Evolutionary conservation across 2,113 vertebrate species (phyloP).

Genomic region (Passer montanus): DNA sequence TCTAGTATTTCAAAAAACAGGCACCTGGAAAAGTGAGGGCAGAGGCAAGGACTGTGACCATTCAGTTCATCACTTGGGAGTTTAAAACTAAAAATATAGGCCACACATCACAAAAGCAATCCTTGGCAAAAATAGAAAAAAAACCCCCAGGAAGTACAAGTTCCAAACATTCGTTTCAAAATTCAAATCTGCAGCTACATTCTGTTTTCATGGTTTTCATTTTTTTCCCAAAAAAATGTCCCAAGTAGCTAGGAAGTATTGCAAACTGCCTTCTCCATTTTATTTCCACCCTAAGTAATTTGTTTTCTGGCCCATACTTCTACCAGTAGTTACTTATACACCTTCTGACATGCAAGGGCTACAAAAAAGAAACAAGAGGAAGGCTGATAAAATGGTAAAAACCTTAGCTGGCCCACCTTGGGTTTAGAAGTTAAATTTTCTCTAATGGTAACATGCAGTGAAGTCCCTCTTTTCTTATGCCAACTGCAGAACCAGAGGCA

Average conservation of each 20-base stretch:
- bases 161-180: background rate
- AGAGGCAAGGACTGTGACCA: background rate
- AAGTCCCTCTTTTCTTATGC: background rate
- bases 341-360: background rate
- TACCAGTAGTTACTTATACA: background rate
- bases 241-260: background rate
- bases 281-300: background rate
- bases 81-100: background rate
- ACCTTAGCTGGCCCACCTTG: background rate
- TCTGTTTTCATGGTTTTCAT: background rate
- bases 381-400: background rate
- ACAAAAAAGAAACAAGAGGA: background rate
- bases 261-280: background rate
- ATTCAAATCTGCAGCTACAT: background rate
- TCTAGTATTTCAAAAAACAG: background rate
- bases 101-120: background rate
- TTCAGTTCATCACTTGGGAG: background rate
- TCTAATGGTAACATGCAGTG: background rate
- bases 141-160: accelerated
- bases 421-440: background rate
- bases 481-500: background rate
- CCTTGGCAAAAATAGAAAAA: background rate
- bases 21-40: background rate
- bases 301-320: background rate
- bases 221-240: background rate